Base-by-base conservation (phyloP, 2,113 vertebrate genomes). In the Thryonomys swinderianus region DNA sequence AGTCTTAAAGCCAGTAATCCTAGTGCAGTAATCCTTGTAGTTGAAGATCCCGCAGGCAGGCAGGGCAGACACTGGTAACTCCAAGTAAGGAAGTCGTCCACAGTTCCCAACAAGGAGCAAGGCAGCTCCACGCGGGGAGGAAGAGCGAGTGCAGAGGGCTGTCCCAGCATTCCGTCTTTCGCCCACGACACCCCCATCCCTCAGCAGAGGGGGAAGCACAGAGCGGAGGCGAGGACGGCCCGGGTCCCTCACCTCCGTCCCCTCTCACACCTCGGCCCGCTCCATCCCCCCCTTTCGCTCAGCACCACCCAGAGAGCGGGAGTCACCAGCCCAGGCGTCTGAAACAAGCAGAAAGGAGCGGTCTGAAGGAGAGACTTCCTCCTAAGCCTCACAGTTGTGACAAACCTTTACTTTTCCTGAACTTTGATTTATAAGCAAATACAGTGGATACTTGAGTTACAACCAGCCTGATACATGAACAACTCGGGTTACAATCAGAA, bases 361-460 rank as follows among this genome's bases (percentile, higher is more conserved):
- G 17, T 53, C 67, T 18, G 64, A 25, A 85, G 45, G 6, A 34
- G 88, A 67, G 57, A 2, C 12, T 32, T 88, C 76, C 16, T 53
- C 83, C 71, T 37, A 90, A 87, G 16, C 48, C 81, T 90, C 48
- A 94, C 30, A 45, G 21, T 40, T 37, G 16, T 64, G 66, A 32
- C 32, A 37, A 57, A 66, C 1, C 55, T 83, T 87, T 6, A 53
- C 48, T 90, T 51, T 71, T 84, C 4, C 17, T 17, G 18, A 23
- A 37, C 45, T 27, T 90, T 86, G 59, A 55, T 81, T 94, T 81
- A 27, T 61, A 81, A 90, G 17, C 40, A 93, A 93, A 76, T 34
- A 57, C 17, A 57, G 55, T 20, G 17, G 55, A 57, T 3, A 16
- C 17, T 57, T 57, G 55, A 57, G 55, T 57, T 57, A 18, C 55